Evolutionary conservation across 2,797 vertebrate species (phyloP), one percentile per base, ranked within the genome.

Genomic region (Mormyrops boulengeri): DNA sequence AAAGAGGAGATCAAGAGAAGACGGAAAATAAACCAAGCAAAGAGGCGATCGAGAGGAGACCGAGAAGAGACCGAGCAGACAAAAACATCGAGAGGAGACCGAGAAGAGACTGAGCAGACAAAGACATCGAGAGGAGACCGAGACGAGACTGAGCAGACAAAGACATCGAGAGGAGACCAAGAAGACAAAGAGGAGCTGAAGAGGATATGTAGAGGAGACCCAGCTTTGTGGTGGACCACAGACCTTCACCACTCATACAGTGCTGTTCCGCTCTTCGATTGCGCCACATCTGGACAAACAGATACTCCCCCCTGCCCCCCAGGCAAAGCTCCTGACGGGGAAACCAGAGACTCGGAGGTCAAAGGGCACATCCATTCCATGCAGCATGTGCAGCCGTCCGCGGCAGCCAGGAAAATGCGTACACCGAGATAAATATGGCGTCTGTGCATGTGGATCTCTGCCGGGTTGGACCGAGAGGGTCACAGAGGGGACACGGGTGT

Each of bases 341-440:
- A 55, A 88, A 82, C 49, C 69, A 49, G 73, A 80, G 69, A 60
- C 73, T 62, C 41, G 22, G 52, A 41, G 77, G 88, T 85, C 77
- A 49, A 44, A 62, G 77, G 77, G 80, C 38, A n/a, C 50, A 26
- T 84, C 77, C 88, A 62, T 89, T 89, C 82, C 52, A 89, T 14
- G 41, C 82, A 60, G 55, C 82, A 38, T 41, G 77, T 89, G 50
- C 77, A 60, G 52, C 77, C 55, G 88, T 80, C 88, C 53, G 5
- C 52, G 14, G 69, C 52, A 38, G 88, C 38, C 88, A 80, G 73
- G 38, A 44, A 80, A 80, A 80, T 4, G 73, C 41, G 17, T 1
- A n/a, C 38, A 5, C 0, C 73, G 38, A 80, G 73, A 80, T 80
- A 44, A 44, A 80, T 80, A 80, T 44, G 73, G 38, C 34, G 73